Percentiles rank a stretch among this genome's conserved stretches.
Evolutionary conservation across 2,113 vertebrate genomes (phyloP).

Genomic region (Platysteira castanea): DNA sequence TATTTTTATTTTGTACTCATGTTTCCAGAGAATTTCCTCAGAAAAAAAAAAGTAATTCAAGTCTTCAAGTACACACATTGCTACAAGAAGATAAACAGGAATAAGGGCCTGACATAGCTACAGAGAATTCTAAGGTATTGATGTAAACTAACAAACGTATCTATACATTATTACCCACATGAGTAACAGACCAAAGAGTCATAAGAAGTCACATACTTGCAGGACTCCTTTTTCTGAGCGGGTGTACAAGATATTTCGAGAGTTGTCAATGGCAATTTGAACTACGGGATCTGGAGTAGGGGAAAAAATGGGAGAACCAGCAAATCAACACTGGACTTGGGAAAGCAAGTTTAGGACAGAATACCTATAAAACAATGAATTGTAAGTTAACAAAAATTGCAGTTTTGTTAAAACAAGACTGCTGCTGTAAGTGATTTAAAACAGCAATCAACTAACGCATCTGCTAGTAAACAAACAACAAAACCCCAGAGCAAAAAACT

Average conservation of each 20-base stretch:
- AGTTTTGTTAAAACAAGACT: not conserved
- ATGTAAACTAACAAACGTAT: not conserved
- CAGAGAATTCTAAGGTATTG: not conserved
- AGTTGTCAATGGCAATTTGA: conserved; percentile 95
- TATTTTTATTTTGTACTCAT: not conserved
- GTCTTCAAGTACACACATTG: not conserved
- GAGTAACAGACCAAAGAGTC: not conserved
- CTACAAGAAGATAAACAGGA: not conserved
- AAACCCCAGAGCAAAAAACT: accelerated
- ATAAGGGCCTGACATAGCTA: not conserved
- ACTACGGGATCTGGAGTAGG: conserved; percentile 85
- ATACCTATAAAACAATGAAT: not conserved
- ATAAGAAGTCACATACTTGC: conserved; percentile 75
- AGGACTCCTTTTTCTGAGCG: conserved; percentile 94
- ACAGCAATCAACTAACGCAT: not conserved
- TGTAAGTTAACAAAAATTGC: not conserved
- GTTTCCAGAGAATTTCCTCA: not conserved
- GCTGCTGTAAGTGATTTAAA: not conserved
- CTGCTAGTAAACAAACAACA: not conserved
- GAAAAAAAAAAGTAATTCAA: not conserved
- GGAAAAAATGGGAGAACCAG: not conserved
- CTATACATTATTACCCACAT: not conserved
- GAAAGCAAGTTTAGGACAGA: not conserved
- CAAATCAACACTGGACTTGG: not conserved
- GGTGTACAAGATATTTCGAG: conserved; percentile 88